These are phyloP conservation scores for Brachypterus glaber DNA, from an alignment of 2,888 invertebrate species.

Conservation along the genomic window DNA sequence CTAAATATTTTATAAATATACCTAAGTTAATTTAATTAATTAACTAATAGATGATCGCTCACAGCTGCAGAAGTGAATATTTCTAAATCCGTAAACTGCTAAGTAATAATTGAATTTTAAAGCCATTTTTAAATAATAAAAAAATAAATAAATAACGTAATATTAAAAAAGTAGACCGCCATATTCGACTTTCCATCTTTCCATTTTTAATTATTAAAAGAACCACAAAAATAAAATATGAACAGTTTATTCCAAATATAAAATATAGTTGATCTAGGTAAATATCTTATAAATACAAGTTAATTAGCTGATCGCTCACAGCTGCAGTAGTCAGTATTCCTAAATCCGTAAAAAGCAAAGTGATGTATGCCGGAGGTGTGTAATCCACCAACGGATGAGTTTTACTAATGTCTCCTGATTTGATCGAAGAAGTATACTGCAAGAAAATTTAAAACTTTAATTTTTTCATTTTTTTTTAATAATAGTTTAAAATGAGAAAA, in stretches of 20 bases:
- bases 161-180: background rate
- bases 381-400: constrained; percentile 91
- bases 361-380: constrained; percentile 90
- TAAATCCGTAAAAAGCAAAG: constrained; percentile 87
- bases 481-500: constrained; percentile 2
- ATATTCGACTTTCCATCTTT: too few relatives aligned
- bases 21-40: too few relatives aligned
- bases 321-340: constrained; percentile 95
- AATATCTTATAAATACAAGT: constrained; percentile 72
- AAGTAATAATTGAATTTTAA: too few relatives aligned
- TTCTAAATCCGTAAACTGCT: too few relatives aligned
- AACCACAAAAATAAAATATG: background rate
- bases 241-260: too few relatives aligned
- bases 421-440: constrained; percentile 46
- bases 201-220: too few relatives aligned
- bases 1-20: too few relatives aligned
- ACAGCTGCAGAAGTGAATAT: too few relatives aligned
- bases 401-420: constrained; percentile 40
- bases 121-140: too few relatives aligned
- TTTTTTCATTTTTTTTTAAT: too few relatives aligned
- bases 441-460: constrained; percentile 26
- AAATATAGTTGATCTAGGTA: constrained; percentile 2
- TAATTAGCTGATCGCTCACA: constrained; percentile 94
- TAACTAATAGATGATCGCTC: too few relatives aligned
- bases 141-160: background rate